Evolutionary conservation across 1,140 invertebrate genomes (phyloP).

Genomic region (Caenorhabditis tropicalis): DNA sequence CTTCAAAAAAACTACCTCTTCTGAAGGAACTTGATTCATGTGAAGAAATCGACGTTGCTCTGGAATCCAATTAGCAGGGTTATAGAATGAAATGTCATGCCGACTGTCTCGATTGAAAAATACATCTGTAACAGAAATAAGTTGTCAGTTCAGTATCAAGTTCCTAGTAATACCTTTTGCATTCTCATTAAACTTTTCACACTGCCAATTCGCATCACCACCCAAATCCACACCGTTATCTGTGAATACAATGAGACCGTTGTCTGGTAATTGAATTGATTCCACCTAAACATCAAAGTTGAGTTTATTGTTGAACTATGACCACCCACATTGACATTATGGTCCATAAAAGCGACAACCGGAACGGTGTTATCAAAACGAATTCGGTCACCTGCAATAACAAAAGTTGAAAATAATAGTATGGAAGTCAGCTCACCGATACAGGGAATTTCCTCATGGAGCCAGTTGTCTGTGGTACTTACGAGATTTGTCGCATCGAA

Average conservation of each 20-base stretch:
- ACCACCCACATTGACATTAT: constrained; percentile 1
- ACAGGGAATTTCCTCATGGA: constrained; percentile 28
- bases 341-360: constrained; percentile 35
- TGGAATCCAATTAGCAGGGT: constrained; percentile 36
- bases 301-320: neutral
- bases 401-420: no score
- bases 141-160: no score
- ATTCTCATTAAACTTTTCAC: neutral
- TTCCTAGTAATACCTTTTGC: constrained; percentile 26
- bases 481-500: neutral
- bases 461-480: neutral
- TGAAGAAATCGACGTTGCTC: constrained; percentile 5
- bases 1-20: neutral
- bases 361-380: constrained; percentile 14
- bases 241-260: constrained; percentile 24
- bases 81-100: constrained; percentile 1
- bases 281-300: constrained; percentile 7
- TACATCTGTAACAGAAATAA: constrained; percentile 35
- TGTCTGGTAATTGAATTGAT: neutral
- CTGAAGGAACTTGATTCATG: constrained; percentile 38
- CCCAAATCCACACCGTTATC: constrained; percentile 43
- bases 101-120: neutral
- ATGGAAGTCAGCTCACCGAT: constrained; percentile 5
- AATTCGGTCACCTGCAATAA: neutral
- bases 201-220: neutral